Conservation (phyloP, 2,797 vertebrate genomes). For the Hippopotamyrus pictus region DNA sequence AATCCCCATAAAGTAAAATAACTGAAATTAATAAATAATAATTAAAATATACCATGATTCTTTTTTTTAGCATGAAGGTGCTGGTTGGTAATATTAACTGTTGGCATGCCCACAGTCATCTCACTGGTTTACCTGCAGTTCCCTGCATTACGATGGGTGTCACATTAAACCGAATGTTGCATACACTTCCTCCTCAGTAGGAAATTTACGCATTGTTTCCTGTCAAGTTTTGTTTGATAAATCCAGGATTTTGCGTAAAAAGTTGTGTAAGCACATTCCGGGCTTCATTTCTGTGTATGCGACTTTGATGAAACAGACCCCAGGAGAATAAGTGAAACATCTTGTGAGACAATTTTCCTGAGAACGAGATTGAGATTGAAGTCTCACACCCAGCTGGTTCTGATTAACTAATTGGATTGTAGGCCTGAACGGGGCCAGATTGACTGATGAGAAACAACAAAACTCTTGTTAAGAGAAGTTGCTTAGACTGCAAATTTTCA, state of each 20-base stretch:
- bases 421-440: background rate
- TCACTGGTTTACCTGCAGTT: background rate
- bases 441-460: background rate
- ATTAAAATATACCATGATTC: background rate
- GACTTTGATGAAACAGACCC: background rate
- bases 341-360: background rate
- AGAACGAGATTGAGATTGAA: background rate
- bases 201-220: background rate
- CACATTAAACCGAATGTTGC: background rate
- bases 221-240: background rate
- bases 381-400: background rate
- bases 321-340: background rate
- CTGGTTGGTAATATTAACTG: background rate
- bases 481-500: background rate
- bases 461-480: background rate
- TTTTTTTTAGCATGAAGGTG: background rate
- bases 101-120: background rate
- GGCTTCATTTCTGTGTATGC: background rate
- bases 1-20: background rate
- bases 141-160: background rate
- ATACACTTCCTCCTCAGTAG: background rate
- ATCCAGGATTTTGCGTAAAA: background rate
- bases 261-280: background rate
- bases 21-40: background rate
- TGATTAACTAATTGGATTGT: background rate